Evolutionary conservation across 2,888 invertebrate genomes (phyloP).

Genomic region (Branchipolynoe longqiensis): DNA sequence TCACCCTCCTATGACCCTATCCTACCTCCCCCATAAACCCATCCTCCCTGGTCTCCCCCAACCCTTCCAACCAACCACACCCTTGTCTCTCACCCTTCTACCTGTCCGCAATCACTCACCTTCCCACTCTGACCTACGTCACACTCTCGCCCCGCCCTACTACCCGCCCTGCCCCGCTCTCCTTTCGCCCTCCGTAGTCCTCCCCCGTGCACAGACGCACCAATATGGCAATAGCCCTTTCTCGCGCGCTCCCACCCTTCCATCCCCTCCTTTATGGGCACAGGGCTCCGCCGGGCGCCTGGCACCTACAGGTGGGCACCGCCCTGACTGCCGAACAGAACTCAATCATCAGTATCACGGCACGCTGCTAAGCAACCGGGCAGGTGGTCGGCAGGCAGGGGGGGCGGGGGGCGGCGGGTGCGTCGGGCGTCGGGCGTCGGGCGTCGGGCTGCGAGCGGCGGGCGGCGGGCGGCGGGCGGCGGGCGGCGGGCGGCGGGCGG

Average conservation of each 20-base stretch:
- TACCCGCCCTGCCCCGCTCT: not conserved
- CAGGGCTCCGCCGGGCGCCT: no score
- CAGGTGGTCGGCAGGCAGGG: not conserved
- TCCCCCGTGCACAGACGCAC: no score
- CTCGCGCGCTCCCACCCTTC: no score
- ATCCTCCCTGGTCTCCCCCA: no score
- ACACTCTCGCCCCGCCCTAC: not conserved
- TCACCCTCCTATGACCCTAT: no score
- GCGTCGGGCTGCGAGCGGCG: not conserved
- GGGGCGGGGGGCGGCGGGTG: not conserved
- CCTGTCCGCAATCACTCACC: not conserved
- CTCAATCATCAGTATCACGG: not conserved
- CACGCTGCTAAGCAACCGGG: constrained; percentile 7
- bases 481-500: not conserved
- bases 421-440: not conserved
- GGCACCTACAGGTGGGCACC: no score
- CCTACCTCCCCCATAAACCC: no score
- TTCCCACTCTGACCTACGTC: not conserved
- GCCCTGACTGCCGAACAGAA: no score
- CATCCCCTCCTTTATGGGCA: no score
- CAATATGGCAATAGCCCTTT: no score
- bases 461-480: not conserved
- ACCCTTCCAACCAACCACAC: not conserved
- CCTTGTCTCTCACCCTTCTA: no score
- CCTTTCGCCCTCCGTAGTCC: not conserved